A percentile compares a stretch with the other conserved stretches of the same genome.
Conservation (phyloP, 2,113 vertebrate species). For the Sinocyclocheilus grahami region DNA sequence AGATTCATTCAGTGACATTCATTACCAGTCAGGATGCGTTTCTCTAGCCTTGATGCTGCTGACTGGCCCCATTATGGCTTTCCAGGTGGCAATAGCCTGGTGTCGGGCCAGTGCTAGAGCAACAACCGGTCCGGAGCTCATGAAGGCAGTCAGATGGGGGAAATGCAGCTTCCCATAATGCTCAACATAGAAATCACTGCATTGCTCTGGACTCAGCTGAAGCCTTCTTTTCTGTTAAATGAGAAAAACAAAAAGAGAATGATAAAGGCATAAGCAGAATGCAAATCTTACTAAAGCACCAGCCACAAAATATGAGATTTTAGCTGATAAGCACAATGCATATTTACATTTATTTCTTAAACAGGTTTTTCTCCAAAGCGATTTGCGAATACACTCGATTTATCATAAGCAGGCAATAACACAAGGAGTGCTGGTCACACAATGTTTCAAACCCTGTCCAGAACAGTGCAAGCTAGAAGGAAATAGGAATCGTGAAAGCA, state of each 20-base stretch:
- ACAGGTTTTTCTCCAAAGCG: no score
- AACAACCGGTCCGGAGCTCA: constrained; percentile 91
- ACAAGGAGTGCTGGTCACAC: no score
- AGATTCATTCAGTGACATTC: not conserved
- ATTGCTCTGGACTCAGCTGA: constrained; percentile 90
- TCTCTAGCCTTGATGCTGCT: constrained; percentile 81
- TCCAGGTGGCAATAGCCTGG: constrained; percentile 84
- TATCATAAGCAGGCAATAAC: no score
- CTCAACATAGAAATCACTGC: constrained; percentile 93
- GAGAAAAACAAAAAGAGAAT: not conserved
- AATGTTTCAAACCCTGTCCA: no score
- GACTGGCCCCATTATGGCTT: constrained; percentile 86
- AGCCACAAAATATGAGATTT: not conserved
- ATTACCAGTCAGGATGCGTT: constrained; percentile 87
- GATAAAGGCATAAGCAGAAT: not conserved
- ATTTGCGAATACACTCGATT: no score
- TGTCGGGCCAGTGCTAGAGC: constrained; percentile 83
- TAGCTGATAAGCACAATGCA: not conserved
- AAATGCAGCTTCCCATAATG: constrained; percentile 90
- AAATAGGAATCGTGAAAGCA: no score
- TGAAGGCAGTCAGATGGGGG: constrained; percentile 89
- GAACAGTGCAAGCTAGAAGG: no score
- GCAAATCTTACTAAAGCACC: not conserved
- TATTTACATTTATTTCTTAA: no score
- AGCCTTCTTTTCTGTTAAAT: constrained; percentile 82